Conservation (phyloP, 1,140 invertebrate species). For the Myzus persicae region DNA sequence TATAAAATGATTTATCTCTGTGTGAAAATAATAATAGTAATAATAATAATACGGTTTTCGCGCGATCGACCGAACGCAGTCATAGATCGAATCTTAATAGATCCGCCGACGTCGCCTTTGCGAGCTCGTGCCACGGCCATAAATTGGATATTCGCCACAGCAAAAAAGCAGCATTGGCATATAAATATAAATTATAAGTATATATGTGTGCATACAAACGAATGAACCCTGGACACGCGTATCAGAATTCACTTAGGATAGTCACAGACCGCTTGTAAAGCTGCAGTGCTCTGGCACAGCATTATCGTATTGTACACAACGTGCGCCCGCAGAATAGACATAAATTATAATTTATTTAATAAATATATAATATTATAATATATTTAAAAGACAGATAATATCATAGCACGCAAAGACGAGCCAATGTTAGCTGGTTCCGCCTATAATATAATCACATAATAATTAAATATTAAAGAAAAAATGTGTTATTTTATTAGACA, state of each 20-base stretch:
- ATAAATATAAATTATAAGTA: constrained; percentile 16
- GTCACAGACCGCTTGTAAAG: not conserved
- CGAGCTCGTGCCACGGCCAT: not conserved
- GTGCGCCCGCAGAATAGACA: not conserved
- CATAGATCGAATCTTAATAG: constrained; percentile 17
- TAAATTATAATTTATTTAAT: constrained; percentile 15
- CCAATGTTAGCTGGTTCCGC: not conserved
- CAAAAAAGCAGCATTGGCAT: not conserved
- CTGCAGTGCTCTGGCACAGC: not conserved
- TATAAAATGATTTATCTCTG: not conserved
- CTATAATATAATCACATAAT: constrained; percentile 5
- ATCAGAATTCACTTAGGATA: not conserved
- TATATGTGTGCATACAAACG: not conserved
- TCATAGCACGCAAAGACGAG: not conserved
- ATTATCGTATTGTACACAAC: not conserved
- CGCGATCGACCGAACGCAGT: not conserved
- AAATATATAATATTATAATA: not conserved
- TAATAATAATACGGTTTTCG: constrained; percentile 6
- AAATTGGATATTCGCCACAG: not conserved
- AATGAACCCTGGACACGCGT: not conserved
- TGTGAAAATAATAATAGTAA: not conserved
- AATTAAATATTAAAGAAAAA: too few species aligned
- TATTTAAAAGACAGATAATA: constrained; percentile 3
- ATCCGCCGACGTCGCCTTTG: not conserved
- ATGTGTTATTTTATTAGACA: too few species aligned